Evolutionary conservation across 2,797 vertebrate genomes (phyloP).

Genomic region (Spea hammondii): DNA sequence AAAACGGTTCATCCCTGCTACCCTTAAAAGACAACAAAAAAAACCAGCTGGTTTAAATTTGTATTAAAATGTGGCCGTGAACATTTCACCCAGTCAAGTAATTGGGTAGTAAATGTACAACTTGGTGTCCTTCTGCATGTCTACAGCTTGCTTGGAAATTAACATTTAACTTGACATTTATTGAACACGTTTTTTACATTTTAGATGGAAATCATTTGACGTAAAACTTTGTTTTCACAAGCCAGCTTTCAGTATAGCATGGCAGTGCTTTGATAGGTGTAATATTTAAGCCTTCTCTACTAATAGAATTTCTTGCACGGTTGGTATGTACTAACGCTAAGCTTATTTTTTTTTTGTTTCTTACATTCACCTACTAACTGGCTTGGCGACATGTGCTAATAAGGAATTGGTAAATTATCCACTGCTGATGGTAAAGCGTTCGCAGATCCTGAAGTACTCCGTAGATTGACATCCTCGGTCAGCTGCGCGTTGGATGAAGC

Average conservation of each 20-base stretch:
- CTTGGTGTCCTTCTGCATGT: not conserved
- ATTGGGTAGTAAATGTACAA: too few relatives aligned
- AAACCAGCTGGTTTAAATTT: too few relatives aligned
- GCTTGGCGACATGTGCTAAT: conserved; percentile 50
- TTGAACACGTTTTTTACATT: not conserved
- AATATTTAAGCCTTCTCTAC: conserved; percentile 5
- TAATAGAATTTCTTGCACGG: not conserved
- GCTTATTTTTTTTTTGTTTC: conserved; percentile 48
- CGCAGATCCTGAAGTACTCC: conserved; percentile 77
- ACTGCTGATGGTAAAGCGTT: conserved; percentile 79
- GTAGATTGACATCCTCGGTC: conserved; percentile 76
- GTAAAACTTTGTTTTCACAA: too few relatives aligned
- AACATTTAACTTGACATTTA: not conserved
- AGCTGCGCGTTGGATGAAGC: conserved; percentile 81
- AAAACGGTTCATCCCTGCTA: too few relatives aligned
- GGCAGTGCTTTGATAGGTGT: not conserved
- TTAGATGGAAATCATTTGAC: not conserved
- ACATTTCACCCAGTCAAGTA: too few relatives aligned
- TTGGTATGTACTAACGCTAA: conserved; percentile 47
- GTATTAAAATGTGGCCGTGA: too few relatives aligned
- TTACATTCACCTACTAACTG: conserved; percentile 36
- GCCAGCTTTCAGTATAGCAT: not conserved
- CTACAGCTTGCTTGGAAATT: not conserved
- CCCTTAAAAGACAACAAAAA: too few relatives aligned
- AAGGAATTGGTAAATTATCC: conserved; percentile 80